A percentile compares a stretch with the other conserved stretches of the same genome.
These are phyloP conservation scores for Columbina picui DNA, from an alignment of 2,113 vertebrate species.

Conservation along the genomic window DNA sequence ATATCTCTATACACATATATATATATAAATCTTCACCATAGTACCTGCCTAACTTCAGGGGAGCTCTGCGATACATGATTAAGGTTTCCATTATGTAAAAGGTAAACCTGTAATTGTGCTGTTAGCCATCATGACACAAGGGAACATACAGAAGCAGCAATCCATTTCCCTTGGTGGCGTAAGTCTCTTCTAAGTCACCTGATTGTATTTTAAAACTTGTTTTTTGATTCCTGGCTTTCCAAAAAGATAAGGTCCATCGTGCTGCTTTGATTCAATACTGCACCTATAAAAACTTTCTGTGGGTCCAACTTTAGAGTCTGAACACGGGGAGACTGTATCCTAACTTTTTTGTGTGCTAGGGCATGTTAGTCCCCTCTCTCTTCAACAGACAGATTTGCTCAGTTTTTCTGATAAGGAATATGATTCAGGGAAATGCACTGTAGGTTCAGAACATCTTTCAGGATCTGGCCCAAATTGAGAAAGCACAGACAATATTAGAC, in stretches of 20 bases:
- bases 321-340: not conserved
- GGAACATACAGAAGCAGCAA: not conserved
- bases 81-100: not conserved
- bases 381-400: not conserved
- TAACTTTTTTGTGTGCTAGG: not conserved
- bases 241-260: not conserved
- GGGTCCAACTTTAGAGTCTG: not conserved
- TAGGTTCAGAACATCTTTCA: not conserved
- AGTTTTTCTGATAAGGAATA: not conserved
- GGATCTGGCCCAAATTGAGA: not conserved
- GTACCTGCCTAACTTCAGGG: not conserved
- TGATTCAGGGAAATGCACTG: not conserved
- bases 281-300: not conserved
- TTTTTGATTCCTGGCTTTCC: not conserved
- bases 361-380: not conserved
- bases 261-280: not conserved
- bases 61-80: not conserved
- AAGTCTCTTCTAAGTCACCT: not conserved
- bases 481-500: not conserved
- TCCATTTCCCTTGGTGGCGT: not conserved
- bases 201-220: too few species aligned
- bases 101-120: not conserved
- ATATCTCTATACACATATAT: too few species aligned
- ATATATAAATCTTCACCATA: not conserved
- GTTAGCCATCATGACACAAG: not conserved